Percentiles rank a stretch among this genome's conserved stretches.
Evolutionary conservation across 1,140 invertebrate genomes (phyloP).

Genomic region (Anadara kagoshimensis): DNA sequence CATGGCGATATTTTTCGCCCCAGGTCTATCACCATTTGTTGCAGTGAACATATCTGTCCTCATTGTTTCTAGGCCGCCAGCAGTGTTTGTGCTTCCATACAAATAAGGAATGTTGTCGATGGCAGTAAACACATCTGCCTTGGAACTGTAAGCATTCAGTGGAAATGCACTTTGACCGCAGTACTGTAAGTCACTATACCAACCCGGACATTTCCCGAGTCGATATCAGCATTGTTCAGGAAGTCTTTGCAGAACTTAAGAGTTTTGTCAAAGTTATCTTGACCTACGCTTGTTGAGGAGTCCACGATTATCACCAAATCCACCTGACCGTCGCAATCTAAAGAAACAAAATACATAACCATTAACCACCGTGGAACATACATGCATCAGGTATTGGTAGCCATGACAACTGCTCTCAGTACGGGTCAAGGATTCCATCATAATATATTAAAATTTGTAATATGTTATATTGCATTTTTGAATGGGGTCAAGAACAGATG

Average conservation of each 20-base stretch:
- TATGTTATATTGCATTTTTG: too few species aligned
- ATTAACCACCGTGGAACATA: too few species aligned
- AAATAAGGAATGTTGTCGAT: slow-evolving; percentile 47
- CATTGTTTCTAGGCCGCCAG: slow-evolving; percentile 36
- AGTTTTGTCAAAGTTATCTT: slow-evolving; percentile 37
- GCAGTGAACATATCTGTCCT: slow-evolving; percentile 39
- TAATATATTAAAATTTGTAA: too few species aligned
- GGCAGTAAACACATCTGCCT: slow-evolving; percentile 31
- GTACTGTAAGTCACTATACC: slow-evolving; percentile 51
- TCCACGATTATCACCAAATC: slow-evolving; percentile 65
- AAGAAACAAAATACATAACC: too few species aligned
- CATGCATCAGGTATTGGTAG: too few species aligned
- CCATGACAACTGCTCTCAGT: too few species aligned
- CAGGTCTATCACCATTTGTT: slow-evolving; percentile 50
- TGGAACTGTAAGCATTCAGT: slow-evolving; percentile 40
- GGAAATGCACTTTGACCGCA: slow-evolving; percentile 30
- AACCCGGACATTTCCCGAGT: slow-evolving; percentile 48
- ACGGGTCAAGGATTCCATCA: too few species aligned
- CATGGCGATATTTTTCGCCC: slow-evolving; percentile 54
- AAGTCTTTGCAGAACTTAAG: slow-evolving; percentile 48
- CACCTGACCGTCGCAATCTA: too few species aligned
- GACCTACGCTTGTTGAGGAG: slow-evolving; percentile 40
- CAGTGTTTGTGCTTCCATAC: slow-evolving; percentile 42
- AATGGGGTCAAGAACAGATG: too few species aligned
- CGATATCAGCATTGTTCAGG: slow-evolving; percentile 39